Evolutionary conservation across 2,797 vertebrate genomes (phyloP), one percentile per base, ranked within the genome.

Genomic region (Coreius guichenoti): DNA sequence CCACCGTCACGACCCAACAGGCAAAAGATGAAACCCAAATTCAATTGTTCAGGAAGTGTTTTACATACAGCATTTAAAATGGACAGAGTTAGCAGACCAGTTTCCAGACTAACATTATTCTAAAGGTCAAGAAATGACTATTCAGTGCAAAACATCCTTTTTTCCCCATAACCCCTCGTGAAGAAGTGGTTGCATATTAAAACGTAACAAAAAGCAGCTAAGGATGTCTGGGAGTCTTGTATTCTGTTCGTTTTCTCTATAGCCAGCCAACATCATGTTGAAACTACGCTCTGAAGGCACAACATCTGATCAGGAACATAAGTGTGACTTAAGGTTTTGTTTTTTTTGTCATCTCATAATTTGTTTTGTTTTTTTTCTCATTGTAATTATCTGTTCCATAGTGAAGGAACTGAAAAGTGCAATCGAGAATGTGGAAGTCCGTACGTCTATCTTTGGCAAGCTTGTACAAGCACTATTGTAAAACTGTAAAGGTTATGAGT

Each of bases 181-280:
- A 97, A 96, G 92, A 98, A 98, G 97, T 98, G 97, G 97, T 99
- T 99, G 98, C 98, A 99, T 99, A 98, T 98, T 97, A 96, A 97
- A 97, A 97, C 96, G 96, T 96, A 96, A 97, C 95, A 97, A 88
- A 90, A 99, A 98, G 97, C 98, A 98, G 97, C 97, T 98, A 98
- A 96, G 88, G 87, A 93, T 92, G 94, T 96, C 94, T 95, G 94
- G 95, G 95, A 96, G 94, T 94, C 92, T 77, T 73, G 39, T 36
- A 78, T 47, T 83, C 94, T 95, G 94, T 94, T 79, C 54, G 73
- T 56, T 86, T 72, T 96, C 96, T 95, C 96, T 96, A 96, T 96
- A 97, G 96, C 96, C 96, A 97, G 97, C 96, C 97, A 97, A 94
- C 95, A 58, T 95, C 94, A 97, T 96, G 96, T 97, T 97, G 95